phyloP scores from a whole-genome alignment of 2,113 vertebrate species.

The Elanus axillaris region DNA sequence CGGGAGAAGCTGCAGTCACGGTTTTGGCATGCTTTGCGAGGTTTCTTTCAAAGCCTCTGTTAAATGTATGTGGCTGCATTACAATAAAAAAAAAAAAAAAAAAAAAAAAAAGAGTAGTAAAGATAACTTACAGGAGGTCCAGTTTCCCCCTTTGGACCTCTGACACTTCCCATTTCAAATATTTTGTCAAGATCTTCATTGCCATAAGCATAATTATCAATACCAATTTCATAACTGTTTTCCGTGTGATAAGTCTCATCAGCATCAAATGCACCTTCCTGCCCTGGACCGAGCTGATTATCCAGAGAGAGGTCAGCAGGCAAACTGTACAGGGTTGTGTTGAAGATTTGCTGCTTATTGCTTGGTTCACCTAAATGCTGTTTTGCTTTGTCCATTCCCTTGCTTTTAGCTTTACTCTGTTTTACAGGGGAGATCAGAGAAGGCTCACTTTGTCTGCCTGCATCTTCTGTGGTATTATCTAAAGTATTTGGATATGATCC shows the following conservation, averaged over 20 bases:
- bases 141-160: conserved; percentile 90
- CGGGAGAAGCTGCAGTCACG: conserved; percentile 13
- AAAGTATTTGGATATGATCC: background rate
- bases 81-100: too few species aligned
- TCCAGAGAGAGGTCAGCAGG: conserved; percentile 26
- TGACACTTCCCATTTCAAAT: conserved; percentile 81
- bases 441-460: conserved; percentile 7
- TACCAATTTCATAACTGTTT: conserved; percentile 74
- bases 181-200: conserved; percentile 84
- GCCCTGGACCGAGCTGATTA: conserved; percentile 70
- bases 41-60: background rate
- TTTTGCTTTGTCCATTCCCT: conserved; percentile 51
- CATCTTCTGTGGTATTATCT: conserved; percentile 65
- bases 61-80: background rate
- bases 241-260: conserved; percentile 59
- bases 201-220: conserved; percentile 82
- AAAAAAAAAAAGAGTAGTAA: conserved; percentile 39
- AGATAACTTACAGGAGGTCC: conserved; percentile 87
- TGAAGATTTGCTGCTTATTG: conserved; percentile 72
- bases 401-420: conserved; percentile 62
- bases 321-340: conserved; percentile 74
- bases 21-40: background rate
- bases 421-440: conserved; percentile 46
- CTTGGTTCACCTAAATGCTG: conserved; percentile 46
- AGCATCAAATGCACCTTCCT: conserved; percentile 60